Evolutionary conservation across 2,888 invertebrate species (phyloP).

Genomic region (Heliconius hortense): DNA sequence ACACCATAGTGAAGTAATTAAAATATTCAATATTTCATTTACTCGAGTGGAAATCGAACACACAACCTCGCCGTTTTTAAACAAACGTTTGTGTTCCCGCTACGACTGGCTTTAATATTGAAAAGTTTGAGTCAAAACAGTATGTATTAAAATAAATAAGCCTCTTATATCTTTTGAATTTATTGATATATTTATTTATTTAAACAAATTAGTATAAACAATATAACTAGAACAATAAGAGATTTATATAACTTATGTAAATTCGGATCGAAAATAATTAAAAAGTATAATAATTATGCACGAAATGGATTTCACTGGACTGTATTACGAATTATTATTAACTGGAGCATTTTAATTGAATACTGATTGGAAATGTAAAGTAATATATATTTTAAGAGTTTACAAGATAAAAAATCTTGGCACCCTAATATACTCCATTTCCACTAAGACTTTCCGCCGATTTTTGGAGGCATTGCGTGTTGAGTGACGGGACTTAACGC

Average conservation of each 20-base stretch:
- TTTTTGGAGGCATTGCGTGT: too few species aligned
- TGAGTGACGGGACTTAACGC: too few species aligned
- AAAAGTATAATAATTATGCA: conserved; percentile 38
- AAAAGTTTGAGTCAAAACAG: too few species aligned
- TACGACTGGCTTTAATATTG: too few species aligned
- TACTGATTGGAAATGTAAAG: conserved; percentile 17
- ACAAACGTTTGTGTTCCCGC: too few species aligned
- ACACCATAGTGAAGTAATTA: too few species aligned
- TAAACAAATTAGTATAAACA: not conserved
- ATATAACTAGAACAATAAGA: not conserved
- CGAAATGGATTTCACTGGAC: conserved; percentile 14
- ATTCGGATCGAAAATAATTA: conserved; percentile 34
- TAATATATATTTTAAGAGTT: not conserved
- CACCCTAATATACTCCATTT: too few species aligned
- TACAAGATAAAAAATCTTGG: not conserved
- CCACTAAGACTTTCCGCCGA: too few species aligned
- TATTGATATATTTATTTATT: not conserved
- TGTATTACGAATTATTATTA: conserved; percentile 19
- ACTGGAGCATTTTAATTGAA: conserved; percentile 13
- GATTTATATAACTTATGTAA: conserved; percentile 28
- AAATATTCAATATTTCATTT: too few species aligned
- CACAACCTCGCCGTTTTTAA: too few species aligned
- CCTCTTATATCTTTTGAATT: not conserved
- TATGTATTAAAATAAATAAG: not conserved
- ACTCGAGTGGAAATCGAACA: too few species aligned